Conservation (phyloP, 2,888 invertebrate species). For the Pterostichus niger region DNA sequence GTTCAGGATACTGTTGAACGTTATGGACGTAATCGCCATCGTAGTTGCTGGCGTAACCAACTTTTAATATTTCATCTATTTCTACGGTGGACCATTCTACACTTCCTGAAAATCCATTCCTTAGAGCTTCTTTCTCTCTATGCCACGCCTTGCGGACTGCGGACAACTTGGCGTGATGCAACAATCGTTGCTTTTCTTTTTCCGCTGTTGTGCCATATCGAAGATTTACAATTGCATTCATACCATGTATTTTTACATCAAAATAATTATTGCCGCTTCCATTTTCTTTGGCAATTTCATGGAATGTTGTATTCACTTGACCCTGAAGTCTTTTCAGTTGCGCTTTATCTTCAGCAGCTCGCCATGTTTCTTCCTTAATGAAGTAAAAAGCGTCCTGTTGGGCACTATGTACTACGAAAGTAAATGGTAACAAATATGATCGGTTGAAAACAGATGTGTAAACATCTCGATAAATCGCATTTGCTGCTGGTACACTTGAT, state of each 20-base stretch:
- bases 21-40: slow-evolving; percentile 96
- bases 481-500: slow-evolving; percentile 92
- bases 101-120: slow-evolving; percentile 87
- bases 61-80: slow-evolving; percentile 92
- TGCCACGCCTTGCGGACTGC: slow-evolving; percentile 96
- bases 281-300: slow-evolving; percentile 87
- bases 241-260: slow-evolving; percentile 94
- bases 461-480: slow-evolving; percentile 94
- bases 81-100: slow-evolving; percentile 94
- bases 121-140: slow-evolving; percentile 91
- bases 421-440: slow-evolving; percentile 91
- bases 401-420: slow-evolving; percentile 91
- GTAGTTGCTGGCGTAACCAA: slow-evolving; percentile 90
- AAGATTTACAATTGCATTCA: slow-evolving; percentile 93
- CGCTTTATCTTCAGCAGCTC: slow-evolving; percentile 92
- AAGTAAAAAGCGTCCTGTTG: slow-evolving; percentile 96
- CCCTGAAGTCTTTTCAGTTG: slow-evolving; percentile 94
- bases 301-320: slow-evolving; percentile 94
- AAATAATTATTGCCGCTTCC: slow-evolving; percentile 87
- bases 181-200: slow-evolving; percentile 91
- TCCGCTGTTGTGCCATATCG: slow-evolving; percentile 96
- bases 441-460: slow-evolving; percentile 96
- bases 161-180: slow-evolving; percentile 93
- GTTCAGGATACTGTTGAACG: slow-evolving; percentile 92
- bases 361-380: slow-evolving; percentile 94